Base-by-base conservation (phyloP, 2,797 vertebrate species). In the Trachurus trachurus region DNA sequence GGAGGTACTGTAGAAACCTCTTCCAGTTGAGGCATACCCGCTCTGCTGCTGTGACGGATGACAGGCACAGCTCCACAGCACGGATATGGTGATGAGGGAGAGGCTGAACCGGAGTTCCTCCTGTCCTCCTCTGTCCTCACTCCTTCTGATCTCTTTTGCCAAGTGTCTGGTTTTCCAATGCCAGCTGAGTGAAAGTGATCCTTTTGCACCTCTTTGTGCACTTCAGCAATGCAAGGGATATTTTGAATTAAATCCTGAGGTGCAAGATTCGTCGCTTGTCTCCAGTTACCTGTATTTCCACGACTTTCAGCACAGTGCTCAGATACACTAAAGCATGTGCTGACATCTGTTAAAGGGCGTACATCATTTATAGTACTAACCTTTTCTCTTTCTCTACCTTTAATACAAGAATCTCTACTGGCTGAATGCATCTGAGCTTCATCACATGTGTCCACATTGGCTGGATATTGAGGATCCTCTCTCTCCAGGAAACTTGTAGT, bases 41-140 rank as follows among this genome's bases (percentile, higher is more conserved):
- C 79, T 71, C 53, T 77, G 13, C 91, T 76, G 76, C 90, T 89
- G 82, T 94, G 91, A 71, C 91, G 69, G 60, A 95, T 95, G 40
- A 95, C 94, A 13, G 91, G 88, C 29, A 94, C 93, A 7, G 83
- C 82, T 26, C 74, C 84, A 57, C 63, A 83, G 61, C 78, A 85
- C 0, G 6, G 78, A 47, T 44, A 71, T 17, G 62, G 53, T 2
- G 73, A 68, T 42, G 72, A 78, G 21, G 76, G 75, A 22, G 65
- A 65, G 21, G 37, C 62, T 10, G 71, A 70, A 15, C 50, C 19
- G 31, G 65, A 44, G n/a, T 39, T 70, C 9, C 16, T 72, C 37
- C 49, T 61, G 17, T 67, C 34, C 34, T 82, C 42, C 59, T 9
- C 37, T 19, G 7, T 76, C 8, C 11, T 44, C 42, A 10, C 54